Base-by-base conservation (phyloP, 2,113 vertebrate genomes). In the Chionodraco myersi region DNA sequence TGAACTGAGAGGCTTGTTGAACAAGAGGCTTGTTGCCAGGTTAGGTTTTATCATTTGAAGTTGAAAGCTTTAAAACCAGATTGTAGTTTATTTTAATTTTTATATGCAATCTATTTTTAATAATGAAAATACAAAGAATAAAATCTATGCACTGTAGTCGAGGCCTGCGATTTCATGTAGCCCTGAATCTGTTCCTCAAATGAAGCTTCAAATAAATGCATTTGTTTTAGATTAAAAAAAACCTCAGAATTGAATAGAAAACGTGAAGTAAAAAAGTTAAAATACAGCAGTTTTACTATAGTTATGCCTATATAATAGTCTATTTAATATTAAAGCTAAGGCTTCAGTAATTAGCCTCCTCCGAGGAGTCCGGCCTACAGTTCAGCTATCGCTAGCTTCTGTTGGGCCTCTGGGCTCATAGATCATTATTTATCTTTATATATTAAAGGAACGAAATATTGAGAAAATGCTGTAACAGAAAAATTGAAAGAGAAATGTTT, bases 341-440 rank as follows among this genome's bases (percentile, higher is more conserved):
- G 15, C 13, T 18, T 18, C 6, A 77, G 36, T 73, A 80, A 85
- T 80, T 62, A 63, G 12, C 18, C n/a, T 48, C 23, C 10, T 64
- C 8, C 44, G 2, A 30, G 44, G 71, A 72, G 3, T 52, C 18
- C 34, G 76, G 68, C 26, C 52, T 72, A 58, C 49, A 63, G 23
- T 6, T 30, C 49, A 18, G 30, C 14, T 76, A 41, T 41, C 62
- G 44, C 57, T 36, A 70, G 48, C 47, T 21, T 44, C 1, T 56
- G 23, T 5, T 75, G 23, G 62, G 71, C 53, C 72, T 79, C 1
- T 14, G 1, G 3, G 61, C n/a, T 23, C n/a, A 75, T 1, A 57
- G 16, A 65, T 21, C 23, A 44, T 56, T 13, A 34, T 30, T 69
- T 69, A n/a, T 60, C 26, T 45, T 26, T 30, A 18, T 14, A 3